Base-by-base conservation (phyloP, 2,797 vertebrate species). In the Ptychobarbus kaznakovi region DNA sequence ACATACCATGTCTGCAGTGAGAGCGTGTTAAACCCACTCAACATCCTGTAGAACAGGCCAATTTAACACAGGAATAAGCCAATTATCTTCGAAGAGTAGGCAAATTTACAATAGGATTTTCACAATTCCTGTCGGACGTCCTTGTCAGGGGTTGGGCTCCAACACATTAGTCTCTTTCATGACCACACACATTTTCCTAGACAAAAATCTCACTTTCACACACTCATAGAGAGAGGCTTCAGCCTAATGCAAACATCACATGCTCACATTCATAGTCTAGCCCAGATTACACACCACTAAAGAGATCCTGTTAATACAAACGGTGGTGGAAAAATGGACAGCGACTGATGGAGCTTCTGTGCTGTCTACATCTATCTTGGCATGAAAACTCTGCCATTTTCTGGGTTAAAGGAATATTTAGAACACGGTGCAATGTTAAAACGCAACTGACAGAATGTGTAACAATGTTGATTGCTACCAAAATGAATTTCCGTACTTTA, bases 61-160 rank as follows among this genome's bases (percentile, higher is more conserved):
- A 91, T 94, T 94, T 92, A 94, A 93, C 93, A 90, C 92, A 93
- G 93, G 92, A 94, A 92, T 94, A 94, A 95, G 94, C 94, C 93
- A 94, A 94, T 94, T 95, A 94, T 94, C 92, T 92, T 92, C 87
- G 89, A 86, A 89, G 90, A 90, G 91, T 86, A 89, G 92, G 91
- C 92, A 93, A 87, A 93, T 93, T 93, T 92, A 94, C 93, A 94
- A 92, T 90, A 92, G 93, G 93, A 94, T 93, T 92, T 92, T 70
- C 44, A 85, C 88, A 89, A 92, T 92, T 93, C 92, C 92, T 93
- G 46, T 85, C 84, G 92, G 93, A 91, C 72, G 44, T 86, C 83
- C 20, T 53, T 93, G 92, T 92, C 93, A 93, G 87, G 88, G 93
- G 91, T 91, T 91, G 91, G 90, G 91, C 88, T 93, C 89, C 22